These are phyloP conservation scores for Eilema caniola DNA, from an alignment of 2,888 invertebrate genomes.

Conservation along the genomic window DNA sequence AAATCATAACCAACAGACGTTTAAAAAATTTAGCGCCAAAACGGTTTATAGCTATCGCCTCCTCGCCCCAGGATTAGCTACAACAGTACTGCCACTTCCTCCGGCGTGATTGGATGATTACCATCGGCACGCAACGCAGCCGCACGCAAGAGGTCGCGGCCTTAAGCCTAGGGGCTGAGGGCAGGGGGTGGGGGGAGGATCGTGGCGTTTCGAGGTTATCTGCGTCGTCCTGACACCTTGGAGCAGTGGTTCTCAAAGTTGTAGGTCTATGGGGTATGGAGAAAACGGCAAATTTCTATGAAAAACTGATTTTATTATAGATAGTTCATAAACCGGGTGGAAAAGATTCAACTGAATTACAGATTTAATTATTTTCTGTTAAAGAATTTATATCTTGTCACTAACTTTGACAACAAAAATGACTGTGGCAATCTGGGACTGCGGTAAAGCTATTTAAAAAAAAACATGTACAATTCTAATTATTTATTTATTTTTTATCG, in stretches of 20 bases:
- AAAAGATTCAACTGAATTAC: no score
- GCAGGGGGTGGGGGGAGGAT: background rate
- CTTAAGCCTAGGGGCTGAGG: background rate
- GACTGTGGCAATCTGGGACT: no score
- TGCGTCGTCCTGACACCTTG: background rate
- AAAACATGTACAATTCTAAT: no score
- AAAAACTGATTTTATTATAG: no score
- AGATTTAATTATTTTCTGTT: no score
- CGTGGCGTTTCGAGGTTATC: constrained; percentile 11
- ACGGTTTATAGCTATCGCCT: background rate
- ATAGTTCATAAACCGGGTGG: no score
- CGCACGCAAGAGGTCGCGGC: constrained; percentile 20
- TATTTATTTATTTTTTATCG: no score
- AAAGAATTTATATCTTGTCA: no score
- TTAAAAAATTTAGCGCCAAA: background rate
- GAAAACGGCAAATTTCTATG: no score
- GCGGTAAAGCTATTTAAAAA: no score
- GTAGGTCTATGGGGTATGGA: background rate
- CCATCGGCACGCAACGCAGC: constrained; percentile 21
- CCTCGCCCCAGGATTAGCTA: background rate
- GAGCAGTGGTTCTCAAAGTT: background rate
- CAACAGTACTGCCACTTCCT: constrained; percentile 14
- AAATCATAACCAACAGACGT: no score
- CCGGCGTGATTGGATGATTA: constrained; percentile 17
- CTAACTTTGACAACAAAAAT: no score